Evolutionary conservation across 2,113 vertebrate species (phyloP).

Genomic region (Bos indicus): DNA sequence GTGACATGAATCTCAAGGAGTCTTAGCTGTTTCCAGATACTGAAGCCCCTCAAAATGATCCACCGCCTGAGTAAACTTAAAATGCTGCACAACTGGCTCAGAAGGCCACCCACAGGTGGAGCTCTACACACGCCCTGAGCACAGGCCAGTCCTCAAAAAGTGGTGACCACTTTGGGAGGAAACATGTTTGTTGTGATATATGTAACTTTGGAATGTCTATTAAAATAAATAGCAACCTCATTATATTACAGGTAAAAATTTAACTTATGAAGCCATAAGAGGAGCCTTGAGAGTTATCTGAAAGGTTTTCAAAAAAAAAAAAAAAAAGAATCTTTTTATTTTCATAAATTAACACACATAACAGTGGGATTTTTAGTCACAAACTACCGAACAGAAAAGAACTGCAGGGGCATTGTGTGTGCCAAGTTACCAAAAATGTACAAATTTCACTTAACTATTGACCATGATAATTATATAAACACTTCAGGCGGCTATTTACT

Average conservation of each 20-base stretch:
- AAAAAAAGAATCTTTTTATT: constrained; percentile 74
- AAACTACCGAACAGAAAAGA: constrained; percentile 78
- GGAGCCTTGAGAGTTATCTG: constrained; percentile 12
- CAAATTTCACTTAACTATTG: constrained; percentile 74
- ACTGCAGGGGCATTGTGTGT: constrained; percentile 69
- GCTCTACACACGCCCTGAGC: too few species aligned
- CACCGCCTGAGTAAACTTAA: not conserved
- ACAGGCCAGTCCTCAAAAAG: not conserved
- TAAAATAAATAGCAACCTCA: not conserved
- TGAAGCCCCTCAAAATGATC: not conserved
- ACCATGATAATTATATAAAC: constrained; percentile 70
- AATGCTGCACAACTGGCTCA: not conserved
- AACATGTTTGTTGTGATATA: not conserved
- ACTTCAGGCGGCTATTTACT: constrained; percentile 70
- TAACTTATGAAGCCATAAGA: not conserved
- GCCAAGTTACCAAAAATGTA: constrained; percentile 76
- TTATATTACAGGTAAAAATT: not conserved
- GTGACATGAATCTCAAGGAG: not conserved
- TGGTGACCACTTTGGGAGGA: not conserved
- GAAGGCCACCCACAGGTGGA: not conserved
- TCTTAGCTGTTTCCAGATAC: not conserved
- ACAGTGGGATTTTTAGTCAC: constrained; percentile 74
- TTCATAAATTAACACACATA: constrained; percentile 84
- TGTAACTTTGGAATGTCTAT: not conserved
- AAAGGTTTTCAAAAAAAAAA: constrained; percentile 71